Percentiles rank a stretch among this genome's conserved stretches.
Conservation (phyloP, 2,888 invertebrate species). For the Drosophila maculinotata region DNA sequence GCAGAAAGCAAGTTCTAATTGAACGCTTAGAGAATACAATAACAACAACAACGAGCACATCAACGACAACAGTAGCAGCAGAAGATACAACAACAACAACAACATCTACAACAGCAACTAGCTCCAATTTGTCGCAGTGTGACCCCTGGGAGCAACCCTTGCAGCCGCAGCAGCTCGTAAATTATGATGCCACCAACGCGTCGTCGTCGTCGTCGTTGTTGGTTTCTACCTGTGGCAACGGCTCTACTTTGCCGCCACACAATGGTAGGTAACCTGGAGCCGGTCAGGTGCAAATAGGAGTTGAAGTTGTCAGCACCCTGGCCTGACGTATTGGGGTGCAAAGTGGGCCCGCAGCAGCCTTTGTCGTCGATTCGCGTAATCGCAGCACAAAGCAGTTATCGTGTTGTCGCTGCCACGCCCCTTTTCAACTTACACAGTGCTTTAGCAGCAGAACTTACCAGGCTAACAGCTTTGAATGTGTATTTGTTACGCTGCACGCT, state of each 20-base stretch:
- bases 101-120: constrained; percentile 24
- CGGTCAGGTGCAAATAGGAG: constrained; percentile 24
- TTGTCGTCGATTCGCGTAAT: constrained; percentile 23
- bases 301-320: too few species aligned
- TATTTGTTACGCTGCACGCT: constrained; percentile 14
- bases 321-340: too few species aligned
- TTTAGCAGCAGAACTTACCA: constrained; percentile 30
- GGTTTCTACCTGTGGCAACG: constrained; percentile 13
- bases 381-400: constrained; percentile 22
- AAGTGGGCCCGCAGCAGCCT: constrained; percentile 16
- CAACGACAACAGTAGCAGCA: constrained; percentile 5
- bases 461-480: constrained; percentile 23
- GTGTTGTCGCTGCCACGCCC: constrained; percentile 2
- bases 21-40: constrained; percentile 65
- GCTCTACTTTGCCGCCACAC: constrained; percentile 12
- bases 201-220: constrained; percentile 1
- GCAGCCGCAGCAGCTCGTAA: constrained; percentile 45
- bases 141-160: constrained; percentile 20
- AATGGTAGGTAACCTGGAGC: constrained; percentile 62
- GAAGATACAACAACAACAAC: constrained; percentile 18
- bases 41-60: constrained; percentile 5
- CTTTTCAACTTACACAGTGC: neutral
- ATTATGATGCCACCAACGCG: constrained; percentile 34
- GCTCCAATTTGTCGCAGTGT: constrained; percentile 58
- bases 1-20: constrained; percentile 73